phyloP scores from a whole-genome alignment of 2,113 vertebrate genomes.

The Amphiprion percula region DNA sequence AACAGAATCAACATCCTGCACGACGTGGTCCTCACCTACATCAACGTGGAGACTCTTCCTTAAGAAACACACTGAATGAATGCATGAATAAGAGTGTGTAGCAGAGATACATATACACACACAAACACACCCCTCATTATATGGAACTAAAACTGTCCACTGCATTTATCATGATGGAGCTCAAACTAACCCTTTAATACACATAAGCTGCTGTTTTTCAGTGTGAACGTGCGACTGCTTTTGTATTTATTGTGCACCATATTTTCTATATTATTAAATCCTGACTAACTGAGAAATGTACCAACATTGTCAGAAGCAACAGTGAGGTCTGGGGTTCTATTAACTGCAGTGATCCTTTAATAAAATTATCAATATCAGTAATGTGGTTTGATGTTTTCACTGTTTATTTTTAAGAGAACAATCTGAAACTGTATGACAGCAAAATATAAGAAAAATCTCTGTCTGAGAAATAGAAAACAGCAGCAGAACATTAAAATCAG shows the following conservation, averaged over 20 bases:
- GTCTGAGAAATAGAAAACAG: constrained; percentile 4
- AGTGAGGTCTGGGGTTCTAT: neutral
- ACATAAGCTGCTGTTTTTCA: neutral
- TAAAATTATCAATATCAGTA: constrained; percentile 20
- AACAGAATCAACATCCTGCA: constrained; percentile 85
- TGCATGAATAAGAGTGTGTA: neutral
- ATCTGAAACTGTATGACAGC: constrained; percentile 12
- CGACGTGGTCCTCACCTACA: constrained; percentile 80
- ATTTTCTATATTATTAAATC: constrained; percentile 21
- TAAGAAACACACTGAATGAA: constrained; percentile 41
- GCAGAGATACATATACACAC: neutral
- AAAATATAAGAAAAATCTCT: neutral
- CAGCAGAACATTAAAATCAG: neutral
- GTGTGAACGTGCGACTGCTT: neutral
- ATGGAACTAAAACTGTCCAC: neutral
- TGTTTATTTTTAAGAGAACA: constrained; percentile 32
- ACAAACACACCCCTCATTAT: neutral
- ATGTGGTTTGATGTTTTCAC: neutral
- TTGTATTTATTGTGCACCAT: constrained; percentile 43
- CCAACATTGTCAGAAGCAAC: neutral
- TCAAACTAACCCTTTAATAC: constrained; percentile 42
- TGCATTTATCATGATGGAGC: constrained; percentile 10
- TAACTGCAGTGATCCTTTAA: constrained; percentile 24
- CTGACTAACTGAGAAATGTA: constrained; percentile 36
- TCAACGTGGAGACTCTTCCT: constrained; percentile 83